A percentile compares a stretch with the other conserved stretches of the same genome.
Conservation (phyloP, 2,888 invertebrate genomes). For the Peribatodes rhomboidaria region DNA sequence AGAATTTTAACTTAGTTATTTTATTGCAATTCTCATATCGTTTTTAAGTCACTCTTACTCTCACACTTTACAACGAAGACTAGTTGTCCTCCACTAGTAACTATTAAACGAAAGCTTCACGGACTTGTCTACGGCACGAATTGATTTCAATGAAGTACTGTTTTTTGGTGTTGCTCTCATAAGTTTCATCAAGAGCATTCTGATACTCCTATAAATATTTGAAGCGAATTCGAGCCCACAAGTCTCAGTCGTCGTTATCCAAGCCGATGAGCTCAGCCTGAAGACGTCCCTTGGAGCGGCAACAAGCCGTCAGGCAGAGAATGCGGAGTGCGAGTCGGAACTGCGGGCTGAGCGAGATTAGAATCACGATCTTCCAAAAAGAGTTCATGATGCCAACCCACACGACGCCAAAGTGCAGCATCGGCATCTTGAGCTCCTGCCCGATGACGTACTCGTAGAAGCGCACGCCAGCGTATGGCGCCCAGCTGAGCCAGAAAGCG, state of each 20-base stretch:
- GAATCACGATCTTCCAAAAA: constrained; percentile 97
- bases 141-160: constrained; percentile 22
- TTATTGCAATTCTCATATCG: neutral
- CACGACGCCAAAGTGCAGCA: constrained; percentile 96
- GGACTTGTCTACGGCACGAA: constrained; percentile 36
- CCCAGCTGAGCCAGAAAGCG: constrained; percentile 97
- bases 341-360: constrained; percentile 96
- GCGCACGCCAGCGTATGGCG: constrained; percentile 94
- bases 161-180: constrained; percentile 43
- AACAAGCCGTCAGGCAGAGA: constrained; percentile 95
- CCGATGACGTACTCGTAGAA: constrained; percentile 91
- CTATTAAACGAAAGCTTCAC: constrained; percentile 44
- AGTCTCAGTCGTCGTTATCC: constrained; percentile 93
- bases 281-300: constrained; percentile 93
- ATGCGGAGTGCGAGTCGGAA: constrained; percentile 96
- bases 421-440: constrained; percentile 90
- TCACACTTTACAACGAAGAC: constrained; percentile 30
- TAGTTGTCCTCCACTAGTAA: constrained; percentile 10
- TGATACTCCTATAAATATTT: constrained; percentile 46
- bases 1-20: neutral
- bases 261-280: constrained; percentile 94
- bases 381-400: constrained; percentile 98
- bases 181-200: constrained; percentile 34
- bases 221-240: constrained; percentile 45
- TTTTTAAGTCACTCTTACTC: constrained; percentile 21